phyloP scores from a whole-genome alignment of 2,888 invertebrate genomes.

The Lordiphosa andalusiaca region DNA sequence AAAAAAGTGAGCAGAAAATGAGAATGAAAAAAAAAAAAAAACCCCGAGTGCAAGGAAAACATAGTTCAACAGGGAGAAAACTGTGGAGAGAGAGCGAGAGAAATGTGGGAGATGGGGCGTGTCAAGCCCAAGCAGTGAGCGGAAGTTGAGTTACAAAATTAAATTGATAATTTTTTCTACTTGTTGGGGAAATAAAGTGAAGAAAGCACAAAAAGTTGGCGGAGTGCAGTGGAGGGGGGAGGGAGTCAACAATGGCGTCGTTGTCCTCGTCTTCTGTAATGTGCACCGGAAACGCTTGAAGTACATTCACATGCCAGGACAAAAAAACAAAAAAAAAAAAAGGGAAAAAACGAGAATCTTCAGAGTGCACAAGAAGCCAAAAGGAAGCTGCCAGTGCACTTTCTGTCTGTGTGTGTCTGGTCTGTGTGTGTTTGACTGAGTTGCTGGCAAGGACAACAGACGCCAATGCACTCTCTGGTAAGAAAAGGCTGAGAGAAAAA shows the following conservation, averaged over 20 bases:
- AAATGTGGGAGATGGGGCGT: slow-evolving; percentile 33
- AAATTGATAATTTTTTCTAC: slow-evolving; percentile 67
- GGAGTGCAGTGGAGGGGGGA: slow-evolving; percentile 16
- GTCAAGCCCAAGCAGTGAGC: slow-evolving; percentile 49
- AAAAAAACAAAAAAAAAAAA: slow-evolving; percentile 24
- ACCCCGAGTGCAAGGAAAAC: slow-evolving; percentile 36
- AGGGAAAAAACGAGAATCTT: slow-evolving; percentile 13
- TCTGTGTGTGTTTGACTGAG: slow-evolving; percentile 13
- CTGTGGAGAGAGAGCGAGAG: slow-evolving; percentile 2
- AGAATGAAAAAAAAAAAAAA: slow-evolving; percentile 18
- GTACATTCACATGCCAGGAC: slow-evolving; percentile 73
- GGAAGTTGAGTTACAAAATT: slow-evolving; percentile 76
- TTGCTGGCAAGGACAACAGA: slow-evolving; percentile 63
- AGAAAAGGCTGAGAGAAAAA: slow-evolving; percentile 8
- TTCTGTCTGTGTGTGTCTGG: slow-evolving; percentile 18
- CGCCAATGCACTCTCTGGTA: slow-evolving; percentile 70
- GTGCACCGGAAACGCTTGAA: slow-evolving; percentile 75
- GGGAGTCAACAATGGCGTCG: slow-evolving; percentile 62
- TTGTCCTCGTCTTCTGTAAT: slow-evolving; percentile 61
- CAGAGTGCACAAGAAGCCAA: slow-evolving; percentile 36
- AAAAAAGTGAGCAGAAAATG: slow-evolving; percentile 54
- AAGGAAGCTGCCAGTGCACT: slow-evolving; percentile 53
- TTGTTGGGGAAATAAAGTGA: slow-evolving; percentile 24
- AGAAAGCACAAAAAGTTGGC: slow-evolving; percentile 46
- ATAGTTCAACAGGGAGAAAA: slow-evolving; percentile 12